Evolutionary conservation across 2,888 invertebrate species (phyloP).

Genomic region (Drosophila niveifrons): DNA sequence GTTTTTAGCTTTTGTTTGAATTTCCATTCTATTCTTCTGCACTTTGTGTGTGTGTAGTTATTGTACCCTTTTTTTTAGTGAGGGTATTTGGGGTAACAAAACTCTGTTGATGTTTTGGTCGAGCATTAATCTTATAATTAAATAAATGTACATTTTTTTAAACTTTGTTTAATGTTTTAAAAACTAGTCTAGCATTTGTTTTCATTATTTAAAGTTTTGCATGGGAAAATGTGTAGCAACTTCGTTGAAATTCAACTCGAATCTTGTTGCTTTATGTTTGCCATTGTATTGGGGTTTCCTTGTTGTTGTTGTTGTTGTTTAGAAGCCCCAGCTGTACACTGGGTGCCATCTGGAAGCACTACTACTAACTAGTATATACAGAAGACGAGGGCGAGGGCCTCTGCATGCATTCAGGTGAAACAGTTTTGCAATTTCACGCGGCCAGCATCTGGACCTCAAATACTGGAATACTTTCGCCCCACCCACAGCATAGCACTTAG

Average conservation of each 20-base stretch:
- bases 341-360: constrained; percentile 39
- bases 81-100: constrained; percentile 5
- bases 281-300: constrained; percentile 52
- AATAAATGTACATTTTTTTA: no score
- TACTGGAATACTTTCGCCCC: constrained; percentile 4
- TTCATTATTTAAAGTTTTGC: background rate
- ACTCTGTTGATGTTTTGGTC: background rate
- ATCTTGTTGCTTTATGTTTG: constrained; percentile 31
- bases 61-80: constrained; percentile 36
- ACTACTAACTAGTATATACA: background rate
- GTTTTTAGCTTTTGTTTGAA: constrained; percentile 21
- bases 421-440: constrained; percentile 82
- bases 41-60: constrained; percentile 27
- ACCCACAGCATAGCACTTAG: background rate
- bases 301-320: constrained; percentile 31
- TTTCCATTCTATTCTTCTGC: constrained; percentile 25
- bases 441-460: constrained; percentile 47
- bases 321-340: constrained; percentile 42
- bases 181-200: background rate
- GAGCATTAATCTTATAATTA: background rate
- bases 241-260: constrained; percentile 12
- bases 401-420: constrained; percentile 80
- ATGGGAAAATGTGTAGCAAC: background rate
- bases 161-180: background rate
- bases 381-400: constrained; percentile 19